Conservation (phyloP, 2,113 vertebrate species). For the Corydoras sp. region DNA sequence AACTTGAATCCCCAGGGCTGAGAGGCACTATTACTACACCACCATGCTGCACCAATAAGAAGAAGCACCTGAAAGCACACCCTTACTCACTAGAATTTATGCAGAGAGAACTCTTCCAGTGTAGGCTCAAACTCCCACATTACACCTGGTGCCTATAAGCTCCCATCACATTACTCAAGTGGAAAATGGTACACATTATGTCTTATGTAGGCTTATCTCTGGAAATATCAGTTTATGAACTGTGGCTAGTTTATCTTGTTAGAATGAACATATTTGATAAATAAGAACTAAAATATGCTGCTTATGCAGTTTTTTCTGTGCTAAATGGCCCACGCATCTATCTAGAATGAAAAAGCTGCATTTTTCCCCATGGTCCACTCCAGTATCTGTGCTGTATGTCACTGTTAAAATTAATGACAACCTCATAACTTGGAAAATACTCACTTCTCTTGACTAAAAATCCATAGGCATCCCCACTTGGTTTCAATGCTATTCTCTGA, state of each 20-base stretch:
- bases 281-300: conserved; percentile 63
- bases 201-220: neutral
- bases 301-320: conserved; percentile 61
- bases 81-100: too few relatives aligned
- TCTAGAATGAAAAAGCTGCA: conserved; percentile 59
- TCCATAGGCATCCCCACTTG: conserved; percentile 56
- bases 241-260: conserved; percentile 10
- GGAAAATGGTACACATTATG: neutral
- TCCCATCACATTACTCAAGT: neutral
- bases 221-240: neutral
- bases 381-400: conserved; percentile 27
- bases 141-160: neutral
- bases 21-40: too few relatives aligned
- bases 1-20: too few relatives aligned
- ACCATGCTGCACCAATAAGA: too few relatives aligned
- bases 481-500: conserved; percentile 67
- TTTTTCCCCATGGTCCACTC: conserved; percentile 15
- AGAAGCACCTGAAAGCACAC: neutral
- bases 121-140: neutral
- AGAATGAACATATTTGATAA: conserved; percentile 58
- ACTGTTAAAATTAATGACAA: conserved; percentile 63
- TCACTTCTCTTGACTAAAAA: conserved; percentile 45
- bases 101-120: neutral
- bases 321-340: conserved; percentile 61
- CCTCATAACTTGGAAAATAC: conserved; percentile 48